Evolutionary conservation across 2,113 vertebrate species (phyloP).

Genomic region (Electrona antarctica): DNA sequence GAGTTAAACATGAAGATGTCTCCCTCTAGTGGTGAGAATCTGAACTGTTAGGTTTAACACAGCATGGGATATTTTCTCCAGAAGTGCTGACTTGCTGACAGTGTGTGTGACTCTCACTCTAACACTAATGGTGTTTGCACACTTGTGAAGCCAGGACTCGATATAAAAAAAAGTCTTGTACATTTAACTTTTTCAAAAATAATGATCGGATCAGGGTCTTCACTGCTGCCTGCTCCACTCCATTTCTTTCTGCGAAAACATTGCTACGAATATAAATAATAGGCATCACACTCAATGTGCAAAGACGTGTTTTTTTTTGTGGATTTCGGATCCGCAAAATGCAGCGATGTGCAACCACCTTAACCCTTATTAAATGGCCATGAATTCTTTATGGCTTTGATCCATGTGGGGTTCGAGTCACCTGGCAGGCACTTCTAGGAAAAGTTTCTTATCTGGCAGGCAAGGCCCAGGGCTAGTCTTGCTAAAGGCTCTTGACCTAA

Average conservation of each 20-base stretch:
- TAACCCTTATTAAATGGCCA: not conserved
- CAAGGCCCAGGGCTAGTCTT: not conserved
- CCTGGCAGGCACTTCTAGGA: not conserved
- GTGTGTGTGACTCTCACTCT: not conserved
- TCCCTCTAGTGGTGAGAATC: conserved; percentile 63
- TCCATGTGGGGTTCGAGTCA: no score
- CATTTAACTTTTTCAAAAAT: no score
- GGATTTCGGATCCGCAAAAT: no score
- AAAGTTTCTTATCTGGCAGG: not conserved
- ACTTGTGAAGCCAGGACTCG: no score
- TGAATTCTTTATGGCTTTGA: not conserved
- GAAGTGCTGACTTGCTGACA: not conserved
- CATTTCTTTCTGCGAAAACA: no score
- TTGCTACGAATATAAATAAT: no score
- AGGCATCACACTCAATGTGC: no score
- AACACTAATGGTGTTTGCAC: not conserved
- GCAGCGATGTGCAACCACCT: not conserved
- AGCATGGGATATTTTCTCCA: not conserved
- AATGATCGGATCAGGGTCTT: no score
- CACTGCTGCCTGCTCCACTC: no score
- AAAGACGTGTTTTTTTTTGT: no score
- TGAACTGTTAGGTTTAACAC: conserved; percentile 16
- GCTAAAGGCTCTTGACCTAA: not conserved
- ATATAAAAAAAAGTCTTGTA: no score
- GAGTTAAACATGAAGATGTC: conserved; percentile 35